Evolutionary conservation across 2,888 invertebrate genomes (phyloP).

Genomic region (Drosophila mettleri): DNA sequence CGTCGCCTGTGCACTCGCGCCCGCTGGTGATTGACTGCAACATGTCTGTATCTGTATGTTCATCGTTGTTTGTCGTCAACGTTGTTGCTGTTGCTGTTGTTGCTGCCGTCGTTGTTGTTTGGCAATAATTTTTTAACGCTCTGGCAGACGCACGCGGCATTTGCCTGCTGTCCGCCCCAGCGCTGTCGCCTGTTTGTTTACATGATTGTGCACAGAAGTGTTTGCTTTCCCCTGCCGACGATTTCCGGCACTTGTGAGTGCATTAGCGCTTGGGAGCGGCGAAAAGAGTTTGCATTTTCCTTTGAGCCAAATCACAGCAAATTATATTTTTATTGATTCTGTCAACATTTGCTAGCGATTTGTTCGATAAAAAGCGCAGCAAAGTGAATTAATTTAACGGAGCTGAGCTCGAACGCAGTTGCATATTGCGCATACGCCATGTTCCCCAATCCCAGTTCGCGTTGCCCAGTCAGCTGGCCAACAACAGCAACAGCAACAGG

Average conservation of each 20-base stretch:
- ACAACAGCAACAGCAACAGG: slow-evolving; percentile 14
- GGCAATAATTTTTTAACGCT: slow-evolving; percentile 62
- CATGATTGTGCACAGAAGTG: slow-evolving; percentile 73
- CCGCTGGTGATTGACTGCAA: slow-evolving; percentile 77
- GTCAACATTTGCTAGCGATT: slow-evolving; percentile 76
- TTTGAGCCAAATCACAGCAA: slow-evolving; percentile 75
- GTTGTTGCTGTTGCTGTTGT: slow-evolving; percentile 16
- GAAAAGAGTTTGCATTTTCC: slow-evolving; percentile 51
- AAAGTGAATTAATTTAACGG: slow-evolving; percentile 74
- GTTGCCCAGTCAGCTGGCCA: slow-evolving; percentile 19
- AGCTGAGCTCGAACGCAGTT: slow-evolving; percentile 27
- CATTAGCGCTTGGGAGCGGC: slow-evolving; percentile 45
- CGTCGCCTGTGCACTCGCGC: slow-evolving; percentile 69
- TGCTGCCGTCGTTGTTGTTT: slow-evolving; percentile 41
- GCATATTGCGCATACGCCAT: slow-evolving; percentile 60
- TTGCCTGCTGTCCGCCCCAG: slow-evolving; percentile 44
- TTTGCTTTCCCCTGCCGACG: slow-evolving; percentile 41
- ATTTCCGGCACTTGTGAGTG: slow-evolving; percentile 36
- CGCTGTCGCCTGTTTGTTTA: slow-evolving; percentile 64
- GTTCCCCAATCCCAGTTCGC: background rate
- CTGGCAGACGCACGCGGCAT: slow-evolving; percentile 65
- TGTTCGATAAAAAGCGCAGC: slow-evolving; percentile 66
- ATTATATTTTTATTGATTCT: slow-evolving; percentile 76
- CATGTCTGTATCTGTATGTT: slow-evolving; percentile 58
- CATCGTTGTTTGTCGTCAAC: slow-evolving; percentile 35